Conservation (phyloP, 2,797 vertebrate genomes). For the Eurystomus glaucurus region DNA sequence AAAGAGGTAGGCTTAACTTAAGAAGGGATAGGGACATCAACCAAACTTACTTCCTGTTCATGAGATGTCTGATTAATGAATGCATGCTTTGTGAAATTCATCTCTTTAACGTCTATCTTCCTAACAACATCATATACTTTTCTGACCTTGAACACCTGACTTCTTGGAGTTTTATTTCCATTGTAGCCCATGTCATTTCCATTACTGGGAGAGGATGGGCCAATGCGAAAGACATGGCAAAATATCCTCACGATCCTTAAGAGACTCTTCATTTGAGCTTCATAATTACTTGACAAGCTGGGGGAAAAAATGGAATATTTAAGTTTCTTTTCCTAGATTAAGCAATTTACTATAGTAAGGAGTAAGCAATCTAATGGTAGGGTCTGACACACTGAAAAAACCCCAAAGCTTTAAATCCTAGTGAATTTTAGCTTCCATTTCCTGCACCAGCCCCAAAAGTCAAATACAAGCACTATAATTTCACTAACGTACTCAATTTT, state of each 20-base stretch:
- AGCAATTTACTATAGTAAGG: neutral
- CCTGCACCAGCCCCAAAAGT: neutral
- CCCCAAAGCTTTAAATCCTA: neutral
- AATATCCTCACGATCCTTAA: slow-evolving; percentile 97
- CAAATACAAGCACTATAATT: neutral
- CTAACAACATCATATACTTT: slow-evolving; percentile 85
- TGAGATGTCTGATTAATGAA: slow-evolving; percentile 84
- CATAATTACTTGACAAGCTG: slow-evolving; percentile 97
- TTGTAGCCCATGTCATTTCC: slow-evolving; percentile 99
- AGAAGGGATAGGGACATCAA: slow-evolving; percentile 69
- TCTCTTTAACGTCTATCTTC: slow-evolving; percentile 85
- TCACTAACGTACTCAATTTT: neutral
- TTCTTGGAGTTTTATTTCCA: slow-evolving; percentile 98
- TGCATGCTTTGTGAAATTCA: slow-evolving; percentile 84
- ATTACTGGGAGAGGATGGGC: slow-evolving; percentile 94
- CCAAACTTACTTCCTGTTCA: slow-evolving; percentile 84
- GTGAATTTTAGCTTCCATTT: neutral
- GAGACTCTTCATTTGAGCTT: slow-evolving; percentile 98
- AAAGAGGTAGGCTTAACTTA: slow-evolving; percentile 68
- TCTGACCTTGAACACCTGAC: slow-evolving; percentile 98
- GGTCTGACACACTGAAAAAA: neutral
- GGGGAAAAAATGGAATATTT: slow-evolving; percentile 52
- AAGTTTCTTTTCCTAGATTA: slow-evolving; percentile 44
- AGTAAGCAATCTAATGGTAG: neutral
- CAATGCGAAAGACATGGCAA: slow-evolving; percentile 96